Base-by-base conservation (phyloP, 2,797 vertebrate genomes). In the Mus caroli region DNA sequence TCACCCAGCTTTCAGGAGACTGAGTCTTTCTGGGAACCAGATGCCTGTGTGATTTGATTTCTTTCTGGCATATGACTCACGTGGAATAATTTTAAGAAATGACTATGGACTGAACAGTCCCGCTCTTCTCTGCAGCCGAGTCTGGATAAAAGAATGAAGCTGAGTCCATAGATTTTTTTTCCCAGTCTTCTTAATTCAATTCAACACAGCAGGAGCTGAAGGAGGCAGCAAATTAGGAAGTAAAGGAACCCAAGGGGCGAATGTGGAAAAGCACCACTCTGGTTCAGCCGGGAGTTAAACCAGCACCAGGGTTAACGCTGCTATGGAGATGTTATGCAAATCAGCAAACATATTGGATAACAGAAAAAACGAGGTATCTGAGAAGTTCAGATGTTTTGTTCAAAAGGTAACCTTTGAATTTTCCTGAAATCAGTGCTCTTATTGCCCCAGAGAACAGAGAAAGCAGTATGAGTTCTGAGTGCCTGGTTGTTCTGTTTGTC, bases 121-220 rank as follows among this genome's bases (percentile, higher is more conserved):
- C 96, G 75, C 92, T 94, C 95, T 95, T 97, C 98, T 78, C 88
- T 93, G 87, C 87, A 97, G 96, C 94, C 88, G 82, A 97, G 82
- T 96, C 93, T 93, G 84, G 40, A 79, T 88, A 82, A n/a, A 19
- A 28, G 71, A 87, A 94, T 85, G 94, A 92, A 96, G 84, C 93
- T 50, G 90, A 96, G 93, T 96, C 84, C 20, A 73, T 94, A 26
- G 82, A 89, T 86, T 85, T 22, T 80, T 83, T 90, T 85, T 76
- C 34, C 58, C 56, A 58, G 26, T 71, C 60, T 90, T 97, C 96
- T 43, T 43, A 43, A 97, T 96, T 95, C 67, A 96, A 54, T 95
- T 97, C 92, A 88, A 88, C 90, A 78, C 93, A 94, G 95, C 90
- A 92, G 88, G 88, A 43, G 94, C 94, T 97, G 93, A 67, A 95